Evolutionary conservation across 1,140 invertebrate species (phyloP), one percentile per base, ranked within the genome.

Genomic region (Scaptomyza hsui): DNA sequence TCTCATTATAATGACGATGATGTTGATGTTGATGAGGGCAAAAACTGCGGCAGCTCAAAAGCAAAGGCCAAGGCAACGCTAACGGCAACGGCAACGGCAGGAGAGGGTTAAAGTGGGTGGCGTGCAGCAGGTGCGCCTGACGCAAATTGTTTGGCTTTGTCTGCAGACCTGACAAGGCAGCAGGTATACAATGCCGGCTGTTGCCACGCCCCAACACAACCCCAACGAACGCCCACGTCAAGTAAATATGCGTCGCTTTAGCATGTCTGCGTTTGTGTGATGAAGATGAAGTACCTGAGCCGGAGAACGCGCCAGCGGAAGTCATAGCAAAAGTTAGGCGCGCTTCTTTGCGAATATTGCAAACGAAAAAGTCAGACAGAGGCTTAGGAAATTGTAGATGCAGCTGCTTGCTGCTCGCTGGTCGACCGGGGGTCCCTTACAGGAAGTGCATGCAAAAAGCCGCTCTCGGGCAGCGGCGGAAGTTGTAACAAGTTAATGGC

Each of bases 401-500:
- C 39, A 59, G 26, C 69, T 37, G 44, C 60, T 53, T 7, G 24
- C 9, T 32, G 4, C 39, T 15, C 15, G 12, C 26, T 3, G 26
- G 6, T 29, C 26, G 26, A 29, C 26, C 26, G 26, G 21, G 15
- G 32, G 3, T 37, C 32, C 12, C 12, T 73, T 61, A 49, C 60
- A 61, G 75, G 80, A 78, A 75, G 75, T 78, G 75, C 57, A 65
- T 63, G 56, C 61, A 39, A 47, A 47, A 29, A 29, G 26, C 26
- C 26, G 26, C 6, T 29, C 26, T 2, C 19, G 1, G 45, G 60
- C 65, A 70, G 49, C 52, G 61, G 57, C 65, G 82, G 82, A 88
- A 88, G 82, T 88, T 88, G 82, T 88, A 88, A 88, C 82, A 88
- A 82, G 82, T 88, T 88, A 88, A 88, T 88, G 82, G 82, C 82